phyloP scores from a whole-genome alignment of 53 echinoderm and acorn worm species.

The Crossaster papposus region DNA sequence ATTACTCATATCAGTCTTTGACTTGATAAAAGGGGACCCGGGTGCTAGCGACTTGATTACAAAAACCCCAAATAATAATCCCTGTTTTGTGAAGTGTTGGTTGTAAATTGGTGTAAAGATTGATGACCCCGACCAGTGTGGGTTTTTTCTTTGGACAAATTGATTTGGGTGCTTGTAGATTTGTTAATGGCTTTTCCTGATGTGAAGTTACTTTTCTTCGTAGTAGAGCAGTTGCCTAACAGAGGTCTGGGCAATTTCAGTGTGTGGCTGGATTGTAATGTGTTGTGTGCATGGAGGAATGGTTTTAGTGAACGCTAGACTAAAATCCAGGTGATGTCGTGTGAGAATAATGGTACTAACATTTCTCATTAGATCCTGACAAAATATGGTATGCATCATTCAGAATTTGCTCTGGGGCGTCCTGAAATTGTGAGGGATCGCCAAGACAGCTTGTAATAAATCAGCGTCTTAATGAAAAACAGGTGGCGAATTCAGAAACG shows the following conservation, averaged over 20 bases:
- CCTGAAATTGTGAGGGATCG: not conserved
- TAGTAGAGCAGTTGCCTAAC: not conserved
- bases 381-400: conserved; percentile 32
- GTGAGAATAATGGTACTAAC: not conserved
- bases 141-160: conserved; percentile 4
- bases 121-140: conserved; percentile 25
- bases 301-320: not conserved
- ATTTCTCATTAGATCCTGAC: not conserved
- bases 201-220: not conserved
- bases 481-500: conserved; percentile 8
- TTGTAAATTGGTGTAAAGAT: conserved; percentile 39
- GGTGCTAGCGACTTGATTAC: conserved; percentile 37
- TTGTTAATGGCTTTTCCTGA: conserved; percentile 9
- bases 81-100: conserved; percentile 20
- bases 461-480: not conserved
- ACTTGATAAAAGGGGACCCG: conserved; percentile 9
- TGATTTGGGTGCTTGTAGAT: conserved; percentile 18
- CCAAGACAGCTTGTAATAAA: not conserved
- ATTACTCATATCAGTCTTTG: conserved; percentile 47
- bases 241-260: not conserved
- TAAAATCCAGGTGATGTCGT: not conserved
- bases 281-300: too few relatives aligned
- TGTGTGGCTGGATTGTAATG: not conserved
- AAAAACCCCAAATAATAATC: conserved; percentile 29
- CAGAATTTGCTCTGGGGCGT: conserved; percentile 2